Conservation (phyloP, 1,140 invertebrate species). For the Coelopa frigida region DNA sequence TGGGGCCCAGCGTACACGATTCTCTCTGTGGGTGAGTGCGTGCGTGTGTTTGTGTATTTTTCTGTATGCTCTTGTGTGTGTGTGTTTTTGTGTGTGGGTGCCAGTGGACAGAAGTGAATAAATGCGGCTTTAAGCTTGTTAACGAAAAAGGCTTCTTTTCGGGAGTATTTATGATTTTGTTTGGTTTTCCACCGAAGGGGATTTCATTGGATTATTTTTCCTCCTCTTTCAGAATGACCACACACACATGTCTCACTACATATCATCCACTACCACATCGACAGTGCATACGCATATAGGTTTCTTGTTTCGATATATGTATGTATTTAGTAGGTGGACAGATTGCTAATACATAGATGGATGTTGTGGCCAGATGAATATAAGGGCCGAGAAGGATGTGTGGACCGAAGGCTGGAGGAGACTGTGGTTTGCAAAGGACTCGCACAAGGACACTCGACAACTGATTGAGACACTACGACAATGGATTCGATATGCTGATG, state of each 20-base stretch:
- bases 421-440: too few relatives aligned
- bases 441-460: too few relatives aligned
- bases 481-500: too few relatives aligned
- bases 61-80: background rate
- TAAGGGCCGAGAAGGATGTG: too few relatives aligned
- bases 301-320: too few relatives aligned
- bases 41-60: constrained; percentile 16
- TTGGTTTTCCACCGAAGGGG: too few relatives aligned
- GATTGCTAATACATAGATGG: too few relatives aligned
- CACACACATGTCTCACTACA: background rate
- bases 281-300: constrained; percentile 3
- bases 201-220: background rate
- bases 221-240: too few relatives aligned
- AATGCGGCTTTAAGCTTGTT: constrained; percentile 42
- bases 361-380: too few relatives aligned
- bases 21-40: constrained; percentile 2
- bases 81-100: constrained; percentile 6
- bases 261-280: constrained; percentile 3
- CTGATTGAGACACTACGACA: too few relatives aligned
- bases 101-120: constrained; percentile 30
- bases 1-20: constrained; percentile 10
- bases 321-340: too few relatives aligned
- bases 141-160: constrained; percentile 16
- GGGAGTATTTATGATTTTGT: constrained; percentile 10
- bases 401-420: too few relatives aligned